A percentile compares a stretch with the other conserved stretches of the same genome.
These are phyloP conservation scores for Pelvicachromis taeniatus DNA, from an alignment of 2,113 vertebrate species.

Conservation along the genomic window DNA sequence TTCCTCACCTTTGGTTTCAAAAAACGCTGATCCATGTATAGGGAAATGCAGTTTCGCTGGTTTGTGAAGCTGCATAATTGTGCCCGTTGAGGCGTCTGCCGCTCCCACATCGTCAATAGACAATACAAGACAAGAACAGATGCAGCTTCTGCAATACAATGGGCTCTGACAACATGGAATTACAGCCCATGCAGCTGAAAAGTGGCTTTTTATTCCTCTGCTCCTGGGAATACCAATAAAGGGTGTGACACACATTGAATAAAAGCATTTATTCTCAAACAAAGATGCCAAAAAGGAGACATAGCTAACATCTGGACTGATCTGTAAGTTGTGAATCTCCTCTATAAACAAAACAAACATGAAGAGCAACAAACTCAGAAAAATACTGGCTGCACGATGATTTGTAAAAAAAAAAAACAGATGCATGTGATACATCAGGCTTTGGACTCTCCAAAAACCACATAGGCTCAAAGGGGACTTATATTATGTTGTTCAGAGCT, in stretches of 20 bases:
- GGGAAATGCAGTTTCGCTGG: slow-evolving; percentile 20
- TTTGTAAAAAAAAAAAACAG: background rate
- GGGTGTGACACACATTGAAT: slow-evolving; percentile 29
- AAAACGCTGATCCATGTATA: slow-evolving; percentile 25
- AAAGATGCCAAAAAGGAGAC: slow-evolving; percentile 20
- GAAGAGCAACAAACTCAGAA: background rate
- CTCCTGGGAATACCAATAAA: slow-evolving; percentile 37
- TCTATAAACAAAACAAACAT: background rate
- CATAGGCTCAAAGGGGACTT: slow-evolving; percentile 7
- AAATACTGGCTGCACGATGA: slow-evolving; percentile 17
- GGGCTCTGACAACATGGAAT: slow-evolving; percentile 62
- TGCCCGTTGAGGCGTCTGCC: slow-evolving; percentile 24
- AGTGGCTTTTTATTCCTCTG: slow-evolving; percentile 42
- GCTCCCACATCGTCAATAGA: slow-evolving; percentile 47
- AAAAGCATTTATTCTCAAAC: slow-evolving; percentile 33
- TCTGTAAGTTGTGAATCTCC: background rate
- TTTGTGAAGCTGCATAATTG: slow-evolving; percentile 50
- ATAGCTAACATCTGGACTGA: slow-evolving; percentile 11
- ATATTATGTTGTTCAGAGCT: background rate
- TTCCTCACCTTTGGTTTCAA: slow-evolving; percentile 38
- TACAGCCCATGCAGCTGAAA: slow-evolving; percentile 57
- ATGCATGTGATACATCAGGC: slow-evolving; percentile 11
- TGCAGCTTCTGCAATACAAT: slow-evolving; percentile 57
- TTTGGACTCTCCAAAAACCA: slow-evolving; percentile 17
- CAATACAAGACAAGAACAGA: slow-evolving; percentile 52